Conservation (phyloP, 1,140 invertebrate species). For the Apolygus lucorum region DNA sequence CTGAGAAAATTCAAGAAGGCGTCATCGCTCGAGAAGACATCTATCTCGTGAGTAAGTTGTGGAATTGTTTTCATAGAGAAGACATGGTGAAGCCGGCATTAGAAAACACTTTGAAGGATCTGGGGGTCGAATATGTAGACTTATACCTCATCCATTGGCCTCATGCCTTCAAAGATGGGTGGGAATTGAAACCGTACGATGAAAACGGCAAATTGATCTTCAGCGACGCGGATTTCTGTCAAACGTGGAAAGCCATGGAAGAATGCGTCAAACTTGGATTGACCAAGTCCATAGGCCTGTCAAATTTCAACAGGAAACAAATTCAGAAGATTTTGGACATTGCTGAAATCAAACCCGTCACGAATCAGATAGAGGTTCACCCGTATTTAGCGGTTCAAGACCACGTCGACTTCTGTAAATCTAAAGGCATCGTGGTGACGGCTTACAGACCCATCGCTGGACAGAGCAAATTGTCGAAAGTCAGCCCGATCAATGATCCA, state of each 20-base stretch:
- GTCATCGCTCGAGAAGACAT: slow-evolving; percentile 62
- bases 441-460: slow-evolving; percentile 46
- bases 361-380: slow-evolving; percentile 59
- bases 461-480: slow-evolving; percentile 43
- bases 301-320: slow-evolving; percentile 80
- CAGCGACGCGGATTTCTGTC: slow-evolving; percentile 46
- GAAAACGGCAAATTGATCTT: slow-evolving; percentile 40
- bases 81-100: slow-evolving; percentile 44
- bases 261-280: slow-evolving; percentile 55
- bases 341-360: slow-evolving; percentile 62
- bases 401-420: slow-evolving; percentile 42
- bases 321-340: slow-evolving; percentile 55
- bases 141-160: slow-evolving; percentile 74
- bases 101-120: slow-evolving; percentile 49
- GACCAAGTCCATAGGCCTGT: slow-evolving; percentile 72
- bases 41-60: slow-evolving; percentile 58
- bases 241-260: slow-evolving; percentile 70
- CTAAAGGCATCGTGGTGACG: slow-evolving; percentile 41
- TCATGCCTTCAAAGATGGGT: slow-evolving; percentile 48
- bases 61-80: slow-evolving; percentile 45
- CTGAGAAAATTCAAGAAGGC: slow-evolving; percentile 60
- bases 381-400: slow-evolving; percentile 44
- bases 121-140: slow-evolving; percentile 64
- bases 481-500: slow-evolving; percentile 52
- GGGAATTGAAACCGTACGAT: slow-evolving; percentile 36